Conservation (phyloP, 1,140 invertebrate genomes). For the Brachionus rubens region DNA sequence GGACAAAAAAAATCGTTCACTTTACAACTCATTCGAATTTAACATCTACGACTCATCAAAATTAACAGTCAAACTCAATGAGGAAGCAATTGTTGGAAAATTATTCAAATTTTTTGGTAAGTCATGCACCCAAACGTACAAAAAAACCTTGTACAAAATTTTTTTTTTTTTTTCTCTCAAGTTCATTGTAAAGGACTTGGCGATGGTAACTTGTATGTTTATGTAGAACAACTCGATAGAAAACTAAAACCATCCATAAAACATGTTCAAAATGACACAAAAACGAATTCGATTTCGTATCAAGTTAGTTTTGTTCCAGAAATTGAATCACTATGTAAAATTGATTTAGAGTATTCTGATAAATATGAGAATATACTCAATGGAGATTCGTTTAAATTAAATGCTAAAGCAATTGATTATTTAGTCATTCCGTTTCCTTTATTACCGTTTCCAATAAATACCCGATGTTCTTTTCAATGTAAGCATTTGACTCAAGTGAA, state of each 20-base stretch:
- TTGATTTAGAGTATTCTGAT: background rate
- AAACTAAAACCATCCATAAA: background rate
- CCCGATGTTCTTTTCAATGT: background rate
- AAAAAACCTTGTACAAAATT: too few species aligned
- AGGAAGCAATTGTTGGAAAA: background rate
- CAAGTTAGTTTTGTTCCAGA: conserved; percentile 23
- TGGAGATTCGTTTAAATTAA: conserved; percentile 1
- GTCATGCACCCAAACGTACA: too few species aligned
- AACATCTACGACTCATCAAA: conserved; percentile 14
- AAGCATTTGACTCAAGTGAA: too few species aligned
- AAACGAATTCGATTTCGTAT: background rate
- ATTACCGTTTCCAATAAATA: conserved; percentile 17
- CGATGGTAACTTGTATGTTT: background rate
- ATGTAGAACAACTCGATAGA: conserved; percentile 14
- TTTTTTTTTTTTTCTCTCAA: background rate
- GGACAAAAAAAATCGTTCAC: background rate
- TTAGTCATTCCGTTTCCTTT: conserved; percentile 8
- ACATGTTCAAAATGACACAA: background rate
- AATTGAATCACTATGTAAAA: background rate
- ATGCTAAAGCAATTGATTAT: conserved; percentile 12
- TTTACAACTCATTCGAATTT: conserved; percentile 21
- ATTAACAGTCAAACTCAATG: background rate
- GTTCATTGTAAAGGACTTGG: background rate
- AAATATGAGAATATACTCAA: background rate
- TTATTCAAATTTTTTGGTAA: background rate